Percentiles rank a stretch among this genome's conserved stretches.
Conservation (phyloP, 2,113 vertebrate species). For the Semicossyphus pulcher region DNA sequence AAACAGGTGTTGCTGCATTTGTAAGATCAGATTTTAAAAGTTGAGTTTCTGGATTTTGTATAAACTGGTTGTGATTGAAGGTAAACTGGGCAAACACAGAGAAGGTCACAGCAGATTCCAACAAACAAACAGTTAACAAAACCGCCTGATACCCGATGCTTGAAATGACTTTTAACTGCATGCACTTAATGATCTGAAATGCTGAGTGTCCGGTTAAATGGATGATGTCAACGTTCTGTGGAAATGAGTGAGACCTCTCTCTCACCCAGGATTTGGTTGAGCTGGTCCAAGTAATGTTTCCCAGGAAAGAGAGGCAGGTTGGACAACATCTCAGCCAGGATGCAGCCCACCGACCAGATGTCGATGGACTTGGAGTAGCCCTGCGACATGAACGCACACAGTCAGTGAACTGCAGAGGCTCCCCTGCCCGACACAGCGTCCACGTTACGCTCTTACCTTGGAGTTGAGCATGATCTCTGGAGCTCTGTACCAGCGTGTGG, state of each 20-base stretch:
- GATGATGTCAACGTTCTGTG: too few species aligned
- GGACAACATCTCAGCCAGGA: slow-evolving; percentile 93
- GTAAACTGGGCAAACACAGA: too few species aligned
- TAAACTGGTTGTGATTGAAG: too few species aligned
- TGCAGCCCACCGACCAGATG: slow-evolving; percentile 94
- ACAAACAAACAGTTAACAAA: too few species aligned
- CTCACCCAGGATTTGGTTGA: slow-evolving; percentile 92
- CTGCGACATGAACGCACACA: slow-evolving; percentile 66
- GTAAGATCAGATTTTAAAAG: background rate
- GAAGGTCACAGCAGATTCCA: too few species aligned
- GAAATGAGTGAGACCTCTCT: background rate
- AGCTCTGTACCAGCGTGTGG: slow-evolving; percentile 93
- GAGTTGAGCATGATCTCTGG: slow-evolving; percentile 96
- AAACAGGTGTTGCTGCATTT: too few species aligned
- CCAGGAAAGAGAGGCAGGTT: slow-evolving; percentile 92
- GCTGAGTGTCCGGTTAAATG: too few species aligned
- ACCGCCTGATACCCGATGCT: too few species aligned
- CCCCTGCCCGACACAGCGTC: too few species aligned
- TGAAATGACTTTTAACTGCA: too few species aligned
- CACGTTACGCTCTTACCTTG: slow-evolving; percentile 78
- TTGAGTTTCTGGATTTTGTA: too few species aligned
- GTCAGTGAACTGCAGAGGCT: slow-evolving; percentile 8
- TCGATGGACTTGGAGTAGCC: slow-evolving; percentile 93
- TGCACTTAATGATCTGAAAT: background rate
- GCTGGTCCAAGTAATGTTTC: slow-evolving; percentile 94